Evolutionary conservation across 2,888 invertebrate species (phyloP).

Genomic region (Helicoverpa assulta): DNA sequence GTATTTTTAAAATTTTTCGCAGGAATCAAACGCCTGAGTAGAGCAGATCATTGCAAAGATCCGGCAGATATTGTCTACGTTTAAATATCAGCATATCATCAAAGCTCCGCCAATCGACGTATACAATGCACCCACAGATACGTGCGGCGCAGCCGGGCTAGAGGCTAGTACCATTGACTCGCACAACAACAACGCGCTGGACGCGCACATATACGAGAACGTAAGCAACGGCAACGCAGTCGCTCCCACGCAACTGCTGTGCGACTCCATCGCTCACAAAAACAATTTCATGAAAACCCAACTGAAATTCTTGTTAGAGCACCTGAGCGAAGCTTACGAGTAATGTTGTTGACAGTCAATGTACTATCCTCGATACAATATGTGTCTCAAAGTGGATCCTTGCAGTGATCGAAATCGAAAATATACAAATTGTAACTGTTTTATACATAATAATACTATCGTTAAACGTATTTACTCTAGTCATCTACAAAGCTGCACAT

Average conservation of each 20-base stretch:
- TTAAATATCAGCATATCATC: slow-evolving; percentile 92
- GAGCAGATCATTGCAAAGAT: slow-evolving; percentile 96
- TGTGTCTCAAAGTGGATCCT: slow-evolving; percentile 88
- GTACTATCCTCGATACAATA: slow-evolving; percentile 87
- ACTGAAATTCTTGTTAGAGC: slow-evolving; percentile 91
- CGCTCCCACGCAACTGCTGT: slow-evolving; percentile 85
- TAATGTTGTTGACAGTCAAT: slow-evolving; percentile 84
- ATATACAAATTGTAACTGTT: slow-evolving; percentile 84
- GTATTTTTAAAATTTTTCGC: slow-evolving; percentile 87
- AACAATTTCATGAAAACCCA: slow-evolving; percentile 87
- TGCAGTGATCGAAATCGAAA: slow-evolving; percentile 89
- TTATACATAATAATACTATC: slow-evolving; percentile 82
- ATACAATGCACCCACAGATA: slow-evolving; percentile 82
- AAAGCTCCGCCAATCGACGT: slow-evolving; percentile 87
- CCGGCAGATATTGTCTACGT: slow-evolving; percentile 94
- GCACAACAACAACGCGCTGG: slow-evolving; percentile 77
- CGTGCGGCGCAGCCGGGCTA: slow-evolving; percentile 77
- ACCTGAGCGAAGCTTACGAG: slow-evolving; percentile 92
- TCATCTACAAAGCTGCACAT: slow-evolving; percentile 89
- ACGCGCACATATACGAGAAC: slow-evolving; percentile 79
- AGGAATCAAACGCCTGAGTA: slow-evolving; percentile 97
- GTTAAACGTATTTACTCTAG: slow-evolving; percentile 88
- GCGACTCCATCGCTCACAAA: slow-evolving; percentile 88
- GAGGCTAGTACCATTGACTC: slow-evolving; percentile 85
- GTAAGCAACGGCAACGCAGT: slow-evolving; percentile 87